These are phyloP conservation scores for Panagrolaimus sp. DNA, from an alignment of 1,140 invertebrate species.

Conservation along the genomic window DNA sequence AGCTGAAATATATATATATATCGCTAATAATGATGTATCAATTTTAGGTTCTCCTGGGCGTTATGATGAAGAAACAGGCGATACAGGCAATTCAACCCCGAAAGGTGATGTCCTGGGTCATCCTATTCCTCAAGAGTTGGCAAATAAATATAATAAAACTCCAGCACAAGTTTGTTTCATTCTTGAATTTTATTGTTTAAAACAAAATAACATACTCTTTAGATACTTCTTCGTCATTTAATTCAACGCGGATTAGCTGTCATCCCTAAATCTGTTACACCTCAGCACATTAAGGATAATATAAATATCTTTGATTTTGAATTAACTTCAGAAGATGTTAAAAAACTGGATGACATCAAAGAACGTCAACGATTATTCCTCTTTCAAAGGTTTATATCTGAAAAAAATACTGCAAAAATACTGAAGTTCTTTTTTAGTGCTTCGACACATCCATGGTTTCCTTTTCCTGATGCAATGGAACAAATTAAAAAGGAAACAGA, in stretches of 20 bases:
- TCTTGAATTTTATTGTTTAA: too few species aligned
- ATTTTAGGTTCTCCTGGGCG: conserved; percentile 45
- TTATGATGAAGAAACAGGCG: neutral
- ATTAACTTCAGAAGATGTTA: conserved; percentile 6
- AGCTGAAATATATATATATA: too few species aligned
- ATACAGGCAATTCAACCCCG: conserved; percentile 59
- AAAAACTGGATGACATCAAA: conserved; percentile 2
- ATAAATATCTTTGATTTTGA: conserved; percentile 14
- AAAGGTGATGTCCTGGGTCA: conserved; percentile 7
- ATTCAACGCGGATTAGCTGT: conserved; percentile 46
- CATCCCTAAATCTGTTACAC: conserved; percentile 57
- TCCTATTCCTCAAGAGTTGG: conserved; percentile 59
- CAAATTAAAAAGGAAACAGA: neutral
- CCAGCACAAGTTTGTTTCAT: conserved; percentile 61
- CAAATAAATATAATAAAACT: conserved; percentile 63
- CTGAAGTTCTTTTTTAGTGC: neutral
- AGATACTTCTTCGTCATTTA: conserved; percentile 60
- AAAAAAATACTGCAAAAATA: neutral
- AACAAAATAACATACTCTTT: conserved; percentile 58
- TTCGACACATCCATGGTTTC: neutral
- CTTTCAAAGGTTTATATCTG: neutral
- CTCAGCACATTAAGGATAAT: conserved; percentile 5
- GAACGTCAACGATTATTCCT: neutral
- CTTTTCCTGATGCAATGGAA: neutral
- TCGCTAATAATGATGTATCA: too few species aligned